These are phyloP conservation scores for Himalopsyche kuldschensis DNA, from an alignment of 2,888 invertebrate species.

Conservation along the genomic window DNA sequence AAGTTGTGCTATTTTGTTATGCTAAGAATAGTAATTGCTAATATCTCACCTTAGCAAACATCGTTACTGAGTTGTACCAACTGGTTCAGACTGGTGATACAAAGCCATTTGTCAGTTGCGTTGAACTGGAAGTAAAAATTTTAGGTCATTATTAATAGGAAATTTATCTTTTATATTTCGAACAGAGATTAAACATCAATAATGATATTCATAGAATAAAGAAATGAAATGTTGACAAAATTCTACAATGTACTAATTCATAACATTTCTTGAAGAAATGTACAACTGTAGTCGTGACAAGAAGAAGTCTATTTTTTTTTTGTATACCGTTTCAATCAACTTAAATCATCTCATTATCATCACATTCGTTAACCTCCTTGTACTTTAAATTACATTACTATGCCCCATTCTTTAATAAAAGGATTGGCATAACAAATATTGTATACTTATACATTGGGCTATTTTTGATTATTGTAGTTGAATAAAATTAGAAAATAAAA, in stretches of 20 bases:
- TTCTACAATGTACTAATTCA: background rate
- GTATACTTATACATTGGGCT: too few relatives aligned
- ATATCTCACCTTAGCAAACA: constrained; percentile 48
- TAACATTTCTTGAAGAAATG: background rate
- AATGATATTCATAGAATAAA: background rate
- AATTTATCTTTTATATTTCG: background rate
- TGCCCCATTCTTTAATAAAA: too few relatives aligned
- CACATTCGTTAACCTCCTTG: too few relatives aligned
- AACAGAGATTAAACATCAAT: background rate
- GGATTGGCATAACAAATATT: too few relatives aligned
- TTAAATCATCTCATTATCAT: too few relatives aligned
- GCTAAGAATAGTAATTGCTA: constrained; percentile 11
- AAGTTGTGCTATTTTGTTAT: too few relatives aligned
- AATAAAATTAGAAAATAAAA: too few relatives aligned
- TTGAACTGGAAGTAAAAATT: constrained; percentile 62
- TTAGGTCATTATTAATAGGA: background rate
- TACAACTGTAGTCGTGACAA: background rate
- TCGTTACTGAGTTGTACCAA: constrained; percentile 44
- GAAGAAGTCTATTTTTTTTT: too few relatives aligned
- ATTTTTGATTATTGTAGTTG: too few relatives aligned
- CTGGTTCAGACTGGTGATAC: constrained; percentile 73
- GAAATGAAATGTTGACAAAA: background rate
- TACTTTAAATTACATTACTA: too few relatives aligned
- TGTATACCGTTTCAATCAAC: too few relatives aligned
- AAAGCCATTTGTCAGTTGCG: constrained; percentile 73